phyloP scores from a whole-genome alignment of 2,888 invertebrate species.

The Chrysodeixis includens region DNA sequence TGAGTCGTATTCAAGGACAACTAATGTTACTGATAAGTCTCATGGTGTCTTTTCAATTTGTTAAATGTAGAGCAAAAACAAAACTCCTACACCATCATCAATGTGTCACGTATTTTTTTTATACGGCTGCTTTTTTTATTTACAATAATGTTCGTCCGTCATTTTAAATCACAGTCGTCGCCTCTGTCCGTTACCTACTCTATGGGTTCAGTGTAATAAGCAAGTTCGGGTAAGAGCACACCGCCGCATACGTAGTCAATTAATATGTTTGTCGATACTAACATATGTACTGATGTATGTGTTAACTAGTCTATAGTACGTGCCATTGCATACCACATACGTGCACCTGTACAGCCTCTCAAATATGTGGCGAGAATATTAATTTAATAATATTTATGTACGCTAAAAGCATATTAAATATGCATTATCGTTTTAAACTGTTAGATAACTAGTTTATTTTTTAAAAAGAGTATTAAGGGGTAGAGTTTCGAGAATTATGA shows the following conservation, averaged over 20 bases:
- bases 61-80: no score
- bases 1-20: no score
- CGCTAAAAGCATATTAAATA: constrained; percentile 57
- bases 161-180: neutral
- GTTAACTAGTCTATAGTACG: constrained; percentile 76
- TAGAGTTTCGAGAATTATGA: neutral
- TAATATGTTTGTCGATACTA: constrained; percentile 76
- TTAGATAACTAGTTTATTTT: constrained; percentile 34
- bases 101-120: no score
- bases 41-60: no score
- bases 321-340: constrained; percentile 60
- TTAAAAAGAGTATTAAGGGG: neutral
- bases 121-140: neutral
- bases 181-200: constrained; percentile 48
- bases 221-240: constrained; percentile 51
- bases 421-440: constrained; percentile 37
- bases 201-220: constrained; percentile 36
- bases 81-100: no score
- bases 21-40: no score
- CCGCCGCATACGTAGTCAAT: constrained; percentile 59
- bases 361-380: constrained; percentile 58
- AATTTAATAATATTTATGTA: constrained; percentile 46
- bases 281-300: constrained; percentile 77
- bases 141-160: no score
- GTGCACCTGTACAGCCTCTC: constrained; percentile 69